phyloP scores from a whole-genome alignment of 1,140 invertebrate genomes.

The Polypedilum vanderplanki region DNA sequence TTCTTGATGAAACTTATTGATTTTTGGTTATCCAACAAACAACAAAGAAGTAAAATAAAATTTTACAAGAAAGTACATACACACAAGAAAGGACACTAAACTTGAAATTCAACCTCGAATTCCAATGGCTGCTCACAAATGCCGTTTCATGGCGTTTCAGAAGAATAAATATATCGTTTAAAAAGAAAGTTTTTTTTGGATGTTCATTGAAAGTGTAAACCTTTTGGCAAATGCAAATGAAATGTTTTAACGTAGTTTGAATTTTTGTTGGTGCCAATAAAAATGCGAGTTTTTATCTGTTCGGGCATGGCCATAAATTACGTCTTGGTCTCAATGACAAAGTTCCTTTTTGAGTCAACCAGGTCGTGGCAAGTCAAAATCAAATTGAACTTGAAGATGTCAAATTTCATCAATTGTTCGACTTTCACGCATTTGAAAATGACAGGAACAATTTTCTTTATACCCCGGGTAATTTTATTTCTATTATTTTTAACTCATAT shows the following conservation, averaged over 20 bases:
- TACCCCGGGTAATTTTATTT: too few relatives aligned
- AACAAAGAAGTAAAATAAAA: conserved; percentile 98
- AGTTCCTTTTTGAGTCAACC: conserved; percentile 97
- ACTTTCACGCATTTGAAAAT: conserved; percentile 95
- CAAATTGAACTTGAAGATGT: conserved; percentile 98
- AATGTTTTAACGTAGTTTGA: conserved; percentile 97
- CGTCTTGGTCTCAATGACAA: conserved; percentile 97
- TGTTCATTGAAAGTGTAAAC: conserved; percentile 99
- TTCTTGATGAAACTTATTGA: conserved; percentile 98
- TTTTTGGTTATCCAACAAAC: conserved; percentile 99
- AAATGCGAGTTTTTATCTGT: conserved; percentile 98
- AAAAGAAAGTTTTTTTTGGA: conserved; percentile 99
- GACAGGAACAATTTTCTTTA: conserved; percentile 98
- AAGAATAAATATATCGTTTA: conserved; percentile 98
- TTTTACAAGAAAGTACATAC: conserved; percentile 96
- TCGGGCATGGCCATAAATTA: conserved; percentile 99
- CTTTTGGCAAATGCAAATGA: conserved; percentile 93
- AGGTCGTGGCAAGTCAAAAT: conserved; percentile 97
- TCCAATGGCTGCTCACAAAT: conserved; percentile 97
- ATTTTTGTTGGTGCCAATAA: conserved; percentile 97
- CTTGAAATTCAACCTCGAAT: conserved; percentile 93
- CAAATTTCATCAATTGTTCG: conserved; percentile 99
- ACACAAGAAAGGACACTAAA: conserved; percentile 98
- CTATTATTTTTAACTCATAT: too few relatives aligned
- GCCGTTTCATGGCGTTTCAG: conserved; percentile 98